phyloP scores from a whole-genome alignment of 2,113 vertebrate species.

The Thinocorus orbignyianus region DNA sequence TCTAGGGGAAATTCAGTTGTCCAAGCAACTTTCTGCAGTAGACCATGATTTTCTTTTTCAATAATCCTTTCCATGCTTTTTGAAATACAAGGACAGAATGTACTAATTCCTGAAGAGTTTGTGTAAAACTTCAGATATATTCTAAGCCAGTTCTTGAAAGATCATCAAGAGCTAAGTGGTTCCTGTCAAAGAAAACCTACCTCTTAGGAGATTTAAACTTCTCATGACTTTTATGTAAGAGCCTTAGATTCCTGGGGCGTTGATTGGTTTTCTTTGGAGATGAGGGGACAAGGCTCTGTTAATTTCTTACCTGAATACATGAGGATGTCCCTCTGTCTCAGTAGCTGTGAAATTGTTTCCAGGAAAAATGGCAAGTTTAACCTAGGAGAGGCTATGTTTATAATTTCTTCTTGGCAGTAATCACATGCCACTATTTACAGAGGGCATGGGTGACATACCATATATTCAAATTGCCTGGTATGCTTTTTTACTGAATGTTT shows the following conservation, averaged over 20 bases:
- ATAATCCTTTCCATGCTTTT: neutral
- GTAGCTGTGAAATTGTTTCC: neutral
- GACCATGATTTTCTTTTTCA: neutral
- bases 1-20: neutral
- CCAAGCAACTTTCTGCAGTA: neutral
- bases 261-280: neutral
- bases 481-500: neutral
- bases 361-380: neutral
- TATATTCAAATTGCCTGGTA: neutral
- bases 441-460: neutral
- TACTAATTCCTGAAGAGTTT: neutral
- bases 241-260: neutral
- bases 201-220: neutral
- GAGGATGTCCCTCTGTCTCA: neutral
- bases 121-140: neutral
- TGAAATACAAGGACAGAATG: neutral
- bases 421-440: neutral
- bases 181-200: neutral
- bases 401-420: neutral
- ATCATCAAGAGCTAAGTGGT: neutral
- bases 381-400: neutral
- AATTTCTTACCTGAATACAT: neutral
- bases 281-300: neutral
- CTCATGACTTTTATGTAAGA: neutral
- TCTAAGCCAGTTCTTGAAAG: neutral